Evolutionary conservation across 2,113 vertebrate genomes (phyloP).

Genomic region (Bubo bubo): DNA sequence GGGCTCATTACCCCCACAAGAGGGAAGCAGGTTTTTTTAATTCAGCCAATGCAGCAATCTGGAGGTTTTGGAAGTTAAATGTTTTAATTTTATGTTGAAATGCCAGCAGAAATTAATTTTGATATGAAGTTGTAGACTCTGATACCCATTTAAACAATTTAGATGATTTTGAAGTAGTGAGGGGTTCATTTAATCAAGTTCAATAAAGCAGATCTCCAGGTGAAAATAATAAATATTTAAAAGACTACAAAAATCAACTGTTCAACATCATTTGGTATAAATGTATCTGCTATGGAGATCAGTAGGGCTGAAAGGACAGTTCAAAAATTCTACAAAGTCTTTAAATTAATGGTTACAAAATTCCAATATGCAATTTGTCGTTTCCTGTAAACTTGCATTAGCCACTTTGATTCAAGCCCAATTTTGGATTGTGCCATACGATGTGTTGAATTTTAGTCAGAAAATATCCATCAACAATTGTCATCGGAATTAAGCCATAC

Average conservation of each 20-base stretch:
- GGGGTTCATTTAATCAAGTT: slow-evolving; percentile 54
- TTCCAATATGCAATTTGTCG: neutral
- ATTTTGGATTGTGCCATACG: accelerated
- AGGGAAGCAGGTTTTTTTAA: neutral
- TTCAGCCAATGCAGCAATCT: neutral
- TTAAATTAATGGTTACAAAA: neutral
- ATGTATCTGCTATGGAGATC: neutral
- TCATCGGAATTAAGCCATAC: neutral
- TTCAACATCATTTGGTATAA: neutral
- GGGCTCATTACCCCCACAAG: neutral
- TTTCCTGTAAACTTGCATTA: neutral
- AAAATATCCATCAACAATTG: neutral
- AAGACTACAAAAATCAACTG: neutral
- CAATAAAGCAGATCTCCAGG: slow-evolving; percentile 62
- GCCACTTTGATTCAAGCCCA: neutral
- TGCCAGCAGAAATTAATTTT: slow-evolving; percentile 53
- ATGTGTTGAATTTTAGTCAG: neutral
- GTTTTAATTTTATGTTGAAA: slow-evolving; percentile 40
- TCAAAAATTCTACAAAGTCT: neutral
- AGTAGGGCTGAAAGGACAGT: neutral
- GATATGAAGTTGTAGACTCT: slow-evolving; percentile 42
- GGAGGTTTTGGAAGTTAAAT: neutral
- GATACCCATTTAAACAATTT: slow-evolving; percentile 51
- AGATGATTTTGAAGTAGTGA: slow-evolving; percentile 35
- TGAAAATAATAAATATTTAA: slow-evolving; percentile 23